Conservation (phyloP, 2,888 invertebrate genomes). For the Drosophila borborema region DNA sequence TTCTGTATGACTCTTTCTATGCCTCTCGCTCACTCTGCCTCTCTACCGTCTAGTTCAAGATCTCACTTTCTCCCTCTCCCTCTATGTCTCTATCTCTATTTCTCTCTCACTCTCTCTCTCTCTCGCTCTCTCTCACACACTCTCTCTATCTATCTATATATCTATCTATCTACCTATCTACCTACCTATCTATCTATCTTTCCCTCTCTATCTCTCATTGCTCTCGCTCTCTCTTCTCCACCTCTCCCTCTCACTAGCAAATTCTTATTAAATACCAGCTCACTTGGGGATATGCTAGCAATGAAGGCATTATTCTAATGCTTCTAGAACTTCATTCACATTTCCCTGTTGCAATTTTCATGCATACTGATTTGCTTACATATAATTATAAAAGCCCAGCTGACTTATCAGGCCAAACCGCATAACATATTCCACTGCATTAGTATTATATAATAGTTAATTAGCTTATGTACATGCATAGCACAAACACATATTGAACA, state of each 20-base stretch:
- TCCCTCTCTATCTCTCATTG: background rate
- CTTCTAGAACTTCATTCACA: too few relatives aligned
- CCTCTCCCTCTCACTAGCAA: background rate
- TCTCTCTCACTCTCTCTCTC: background rate
- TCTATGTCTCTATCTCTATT: background rate
- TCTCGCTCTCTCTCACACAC: background rate
- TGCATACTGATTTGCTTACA: background rate
- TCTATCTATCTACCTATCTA: background rate
- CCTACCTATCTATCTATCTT: background rate
- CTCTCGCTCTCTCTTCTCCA: background rate
- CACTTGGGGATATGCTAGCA: too few relatives aligned
- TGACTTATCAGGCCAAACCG: background rate
- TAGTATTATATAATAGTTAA: background rate
- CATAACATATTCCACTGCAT: background rate
- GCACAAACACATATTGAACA: too few relatives aligned
- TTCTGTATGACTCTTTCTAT: background rate
- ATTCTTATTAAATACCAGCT: too few relatives aligned
- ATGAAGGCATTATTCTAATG: too few relatives aligned
- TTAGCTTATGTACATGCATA: background rate
- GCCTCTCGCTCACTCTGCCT: background rate
- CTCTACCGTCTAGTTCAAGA: too few relatives aligned
- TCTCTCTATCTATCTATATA: too few relatives aligned
- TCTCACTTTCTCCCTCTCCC: background rate
- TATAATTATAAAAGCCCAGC: too few relatives aligned
- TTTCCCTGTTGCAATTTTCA: background rate